Percentiles rank a stretch among this genome's conserved stretches.
Evolutionary conservation across 53 echinoderm and acorn worm species (phyloP).

Genomic region (Stichopus horrens): DNA sequence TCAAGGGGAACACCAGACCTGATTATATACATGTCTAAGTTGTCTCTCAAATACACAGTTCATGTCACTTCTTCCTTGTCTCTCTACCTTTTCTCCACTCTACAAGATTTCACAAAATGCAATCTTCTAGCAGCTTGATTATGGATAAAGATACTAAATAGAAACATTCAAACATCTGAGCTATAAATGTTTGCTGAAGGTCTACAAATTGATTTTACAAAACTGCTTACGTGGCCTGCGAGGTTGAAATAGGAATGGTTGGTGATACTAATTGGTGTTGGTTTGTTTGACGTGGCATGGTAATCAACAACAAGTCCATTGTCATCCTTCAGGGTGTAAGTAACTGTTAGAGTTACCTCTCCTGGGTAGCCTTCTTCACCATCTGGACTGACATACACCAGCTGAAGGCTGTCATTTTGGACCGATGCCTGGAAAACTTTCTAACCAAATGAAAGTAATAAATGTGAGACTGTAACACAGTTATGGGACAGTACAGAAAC

Average conservation of each 20-base stretch:
- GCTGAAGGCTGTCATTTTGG: slow-evolving; percentile 57
- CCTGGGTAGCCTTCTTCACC: slow-evolving; percentile 92
- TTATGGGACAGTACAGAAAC: too few relatives aligned
- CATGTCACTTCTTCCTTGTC: too few relatives aligned
- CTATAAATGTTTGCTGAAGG: too few relatives aligned
- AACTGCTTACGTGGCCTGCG: slow-evolving; percentile 75
- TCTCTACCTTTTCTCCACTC: too few relatives aligned
- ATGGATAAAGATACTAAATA: too few relatives aligned
- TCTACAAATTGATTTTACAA: background rate
- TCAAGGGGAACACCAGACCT: too few relatives aligned
- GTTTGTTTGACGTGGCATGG: slow-evolving; percentile 67
- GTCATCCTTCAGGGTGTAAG: slow-evolving; percentile 74
- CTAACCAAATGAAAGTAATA: slow-evolving; percentile 29
- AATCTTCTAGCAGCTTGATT: too few relatives aligned
- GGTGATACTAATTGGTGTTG: slow-evolving; percentile 82
- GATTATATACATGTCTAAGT: too few relatives aligned
- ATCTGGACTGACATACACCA: slow-evolving; percentile 72
- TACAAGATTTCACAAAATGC: too few relatives aligned
- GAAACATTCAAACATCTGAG: too few relatives aligned
- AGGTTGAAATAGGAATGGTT: slow-evolving; percentile 97
- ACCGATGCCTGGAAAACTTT: slow-evolving; percentile 60
- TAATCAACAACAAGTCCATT: slow-evolving; percentile 63
- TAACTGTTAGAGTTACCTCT: slow-evolving; percentile 62
- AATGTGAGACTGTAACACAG: too few relatives aligned
- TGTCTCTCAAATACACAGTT: too few relatives aligned